Percentiles rank a stretch among this genome's conserved stretches.
These are phyloP conservation scores for Bradypodion pumilum DNA, from an alignment of 2,797 vertebrate species.

Conservation along the genomic window DNA sequence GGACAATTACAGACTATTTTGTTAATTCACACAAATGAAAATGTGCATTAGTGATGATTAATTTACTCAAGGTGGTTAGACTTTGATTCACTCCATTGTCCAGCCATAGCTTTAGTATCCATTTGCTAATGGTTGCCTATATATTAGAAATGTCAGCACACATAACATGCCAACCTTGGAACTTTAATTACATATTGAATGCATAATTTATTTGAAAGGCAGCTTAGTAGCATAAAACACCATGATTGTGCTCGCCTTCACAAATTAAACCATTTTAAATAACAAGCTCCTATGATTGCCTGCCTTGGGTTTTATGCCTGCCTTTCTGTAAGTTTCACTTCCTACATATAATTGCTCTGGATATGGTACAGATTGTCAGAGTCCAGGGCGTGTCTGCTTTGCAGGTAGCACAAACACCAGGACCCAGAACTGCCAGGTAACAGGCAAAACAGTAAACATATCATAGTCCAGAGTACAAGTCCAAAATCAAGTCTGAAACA, in stretches of 20 bases:
- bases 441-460: too few species aligned
- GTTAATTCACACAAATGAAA: slow-evolving; percentile 36
- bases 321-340: not conserved
- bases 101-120: slow-evolving; percentile 15
- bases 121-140: slow-evolving; percentile 22
- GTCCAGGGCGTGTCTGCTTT: too few species aligned
- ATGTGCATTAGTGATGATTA: slow-evolving; percentile 34
- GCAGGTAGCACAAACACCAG: too few species aligned
- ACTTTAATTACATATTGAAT: slow-evolving; percentile 39
- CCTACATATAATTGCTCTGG: not conserved
- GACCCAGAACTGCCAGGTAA: too few species aligned
- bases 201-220: slow-evolving; percentile 38
- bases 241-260: slow-evolving; percentile 3
- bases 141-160: slow-evolving; percentile 24
- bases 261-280: not conserved
- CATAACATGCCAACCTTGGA: slow-evolving; percentile 8
- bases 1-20: slow-evolving; percentile 46
- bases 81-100: slow-evolving; percentile 38
- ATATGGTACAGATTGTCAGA: too few species aligned
- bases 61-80: slow-evolving; percentile 29
- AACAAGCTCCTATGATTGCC: not conserved
- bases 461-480: too few species aligned
- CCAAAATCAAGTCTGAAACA: too few species aligned
- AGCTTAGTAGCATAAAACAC: not conserved
- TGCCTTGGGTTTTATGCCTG: slow-evolving; percentile 8